These are phyloP conservation scores for Coecobrya sp. DNA, from an alignment of 2,888 invertebrate genomes.

Conservation along the genomic window DNA sequence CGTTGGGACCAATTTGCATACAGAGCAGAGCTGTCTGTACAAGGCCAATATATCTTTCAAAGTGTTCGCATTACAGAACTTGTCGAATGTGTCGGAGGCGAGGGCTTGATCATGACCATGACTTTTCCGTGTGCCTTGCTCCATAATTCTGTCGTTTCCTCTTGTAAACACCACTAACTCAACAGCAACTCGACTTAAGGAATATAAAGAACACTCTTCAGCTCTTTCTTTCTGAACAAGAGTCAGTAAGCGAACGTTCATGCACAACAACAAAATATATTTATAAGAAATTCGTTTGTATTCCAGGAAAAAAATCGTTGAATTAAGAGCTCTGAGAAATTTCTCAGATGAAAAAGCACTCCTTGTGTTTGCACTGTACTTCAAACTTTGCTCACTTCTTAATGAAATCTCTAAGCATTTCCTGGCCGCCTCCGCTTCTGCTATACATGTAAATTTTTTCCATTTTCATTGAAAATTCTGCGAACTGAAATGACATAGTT, in stretches of 20 bases:
- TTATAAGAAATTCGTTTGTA: too few relatives aligned
- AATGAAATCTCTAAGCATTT: too few relatives aligned
- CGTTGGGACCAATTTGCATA: conserved; percentile 93
- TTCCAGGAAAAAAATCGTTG: too few relatives aligned
- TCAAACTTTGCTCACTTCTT: too few relatives aligned
- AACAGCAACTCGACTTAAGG: conserved; percentile 1
- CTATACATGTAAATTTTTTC: neutral
- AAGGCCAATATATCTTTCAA: conserved; percentile 94
- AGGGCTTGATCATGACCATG: conserved; percentile 87
- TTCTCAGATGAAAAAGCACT: too few relatives aligned
- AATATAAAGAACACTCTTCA: neutral
- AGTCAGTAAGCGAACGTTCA: neutral
- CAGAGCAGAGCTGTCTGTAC: conserved; percentile 94
- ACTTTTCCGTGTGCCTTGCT: conserved; percentile 75
- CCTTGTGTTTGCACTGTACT: too few relatives aligned
- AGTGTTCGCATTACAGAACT: conserved; percentile 96
- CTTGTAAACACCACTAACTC: conserved; percentile 37
- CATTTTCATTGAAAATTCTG: neutral
- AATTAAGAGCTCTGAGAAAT: too few relatives aligned
- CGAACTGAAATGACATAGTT: too few relatives aligned
- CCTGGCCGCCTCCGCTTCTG: too few relatives aligned
- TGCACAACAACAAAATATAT: neutral
- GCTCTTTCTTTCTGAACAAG: neutral
- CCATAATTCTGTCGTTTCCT: conserved; percentile 78
- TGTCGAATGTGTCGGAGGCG: conserved; percentile 96